A percentile compares a stretch with the other conserved stretches of the same genome.
Evolutionary conservation across 2,113 vertebrate genomes (phyloP).

Genomic region (Pteropus alecto): DNA sequence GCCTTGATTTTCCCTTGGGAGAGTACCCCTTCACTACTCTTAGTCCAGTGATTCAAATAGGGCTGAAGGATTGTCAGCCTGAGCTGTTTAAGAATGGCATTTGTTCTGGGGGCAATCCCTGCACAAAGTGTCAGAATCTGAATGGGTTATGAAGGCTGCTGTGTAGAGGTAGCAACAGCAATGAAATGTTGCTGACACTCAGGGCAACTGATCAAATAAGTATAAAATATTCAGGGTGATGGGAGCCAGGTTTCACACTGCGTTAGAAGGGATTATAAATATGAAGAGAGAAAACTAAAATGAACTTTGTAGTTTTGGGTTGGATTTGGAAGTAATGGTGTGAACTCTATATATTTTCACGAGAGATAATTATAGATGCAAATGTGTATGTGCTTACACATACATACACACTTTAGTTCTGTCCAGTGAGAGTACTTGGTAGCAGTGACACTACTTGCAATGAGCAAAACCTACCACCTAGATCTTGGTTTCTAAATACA

Average conservation of each 20-base stretch:
- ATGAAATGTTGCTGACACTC: neutral
- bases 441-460: neutral
- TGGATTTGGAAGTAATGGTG: neutral
- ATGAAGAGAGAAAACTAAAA: neutral
- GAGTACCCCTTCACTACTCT: neutral
- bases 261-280: neutral
- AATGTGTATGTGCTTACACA: neutral
- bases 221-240: neutral
- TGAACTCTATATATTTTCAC: neutral
- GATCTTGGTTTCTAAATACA: neutral
- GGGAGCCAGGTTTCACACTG: neutral
- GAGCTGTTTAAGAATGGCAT: neutral
- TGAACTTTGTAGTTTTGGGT: neutral
- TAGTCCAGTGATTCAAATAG: neutral
- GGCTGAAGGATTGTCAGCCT: neutral
- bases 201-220: neutral
- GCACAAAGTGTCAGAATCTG: neutral
- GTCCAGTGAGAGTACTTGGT: neutral
- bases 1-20: neutral
- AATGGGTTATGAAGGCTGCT: neutral
- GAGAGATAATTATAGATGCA: neutral
- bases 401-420: neutral
- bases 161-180: neutral
- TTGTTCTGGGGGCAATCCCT: neutral
- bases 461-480: neutral